Percentiles rank a stretch among this genome's conserved stretches.
Evolutionary conservation across 2,888 invertebrate species (phyloP).

Genomic region (Diploptera punctata): DNA sequence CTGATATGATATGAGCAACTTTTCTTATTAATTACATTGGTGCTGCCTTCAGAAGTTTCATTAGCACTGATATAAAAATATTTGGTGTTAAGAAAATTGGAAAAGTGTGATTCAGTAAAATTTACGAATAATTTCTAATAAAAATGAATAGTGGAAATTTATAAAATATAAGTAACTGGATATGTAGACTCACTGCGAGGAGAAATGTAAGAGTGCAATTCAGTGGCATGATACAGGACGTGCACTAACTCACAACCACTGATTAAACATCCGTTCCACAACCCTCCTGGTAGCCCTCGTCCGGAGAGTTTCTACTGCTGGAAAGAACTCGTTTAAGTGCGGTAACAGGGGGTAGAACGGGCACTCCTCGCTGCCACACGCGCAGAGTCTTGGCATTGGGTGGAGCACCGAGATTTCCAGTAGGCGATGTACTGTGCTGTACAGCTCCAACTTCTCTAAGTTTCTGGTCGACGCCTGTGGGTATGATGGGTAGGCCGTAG

Average conservation of each 20-base stretch:
- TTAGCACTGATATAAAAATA: no score
- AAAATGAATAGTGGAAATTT: no score
- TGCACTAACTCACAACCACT: not conserved
- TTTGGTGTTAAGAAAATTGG: no score
- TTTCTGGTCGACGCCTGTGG: slow-evolving; percentile 51
- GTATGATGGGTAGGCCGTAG: slow-evolving; percentile 74
- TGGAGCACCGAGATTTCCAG: slow-evolving; percentile 48
- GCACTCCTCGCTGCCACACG: slow-evolving; percentile 88
- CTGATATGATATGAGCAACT: no score
- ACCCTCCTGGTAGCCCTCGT: slow-evolving; percentile 92
- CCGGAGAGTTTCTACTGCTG: slow-evolving; percentile 84
- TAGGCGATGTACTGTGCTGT: slow-evolving; percentile 51
- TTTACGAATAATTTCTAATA: no score
- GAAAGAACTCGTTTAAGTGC: slow-evolving; percentile 84
- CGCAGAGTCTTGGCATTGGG: slow-evolving; percentile 80
- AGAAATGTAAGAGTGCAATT: not conserved
- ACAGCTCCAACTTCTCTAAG: slow-evolving; percentile 47
- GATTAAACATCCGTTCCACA: slow-evolving; percentile 88
- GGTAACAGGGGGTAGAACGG: slow-evolving; percentile 84
- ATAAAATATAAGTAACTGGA: no score
- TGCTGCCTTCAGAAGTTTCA: no score
- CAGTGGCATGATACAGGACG: not conserved
- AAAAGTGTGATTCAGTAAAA: no score
- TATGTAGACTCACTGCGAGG: no score
- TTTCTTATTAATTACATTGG: no score